Evolutionary conservation across 1,140 invertebrate species (phyloP), one percentile per base, ranked within the genome.

Genomic region (Diorhabda sublineata): DNA sequence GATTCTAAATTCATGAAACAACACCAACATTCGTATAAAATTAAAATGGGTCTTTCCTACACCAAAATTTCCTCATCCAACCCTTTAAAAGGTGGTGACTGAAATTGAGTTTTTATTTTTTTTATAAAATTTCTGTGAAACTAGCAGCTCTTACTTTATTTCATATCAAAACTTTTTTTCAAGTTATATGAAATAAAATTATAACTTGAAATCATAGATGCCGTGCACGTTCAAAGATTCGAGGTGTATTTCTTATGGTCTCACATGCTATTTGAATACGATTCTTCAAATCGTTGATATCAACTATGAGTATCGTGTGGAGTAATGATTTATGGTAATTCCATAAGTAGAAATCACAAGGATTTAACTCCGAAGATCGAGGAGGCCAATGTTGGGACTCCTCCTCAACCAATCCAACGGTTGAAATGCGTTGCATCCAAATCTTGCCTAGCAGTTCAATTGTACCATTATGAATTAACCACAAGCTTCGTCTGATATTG

Each of bases 1-100:
- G 44, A 60, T 65, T 65, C 64, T 5, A 42, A 65, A 26, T 60
- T 42, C 11, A 56, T 65, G 64, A 26, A 42, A 61, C 42, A 52
- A 52, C 5, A 47, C 8, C 5, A 52, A 6, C 8, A 9, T 9
- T 52, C 8, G 45, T 52, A 52, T 52, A 9, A 52, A 52, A 52
- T 52, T 52, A 1, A 52, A 2, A 52, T 2, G 45, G 45, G 1
- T 52, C 45, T 2, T 52, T 52, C 45, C 45, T 52, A 9, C 8
- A 52, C 5, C 45, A 52, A 52, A 52, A 52, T 52, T 52, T 52
- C 45, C 45, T 9, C 26, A 26, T 26, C 26, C 26, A 26, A 26
- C 1, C 26, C 26, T 26, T 52, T 52, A 52, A 52, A 52, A 52
- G 45, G 8, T 52, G 45, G 45, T 52, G 2, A 52, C 2, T 52